phyloP scores from a whole-genome alignment of 2,888 invertebrate genomes.

The Carterocephalus palaemon region DNA sequence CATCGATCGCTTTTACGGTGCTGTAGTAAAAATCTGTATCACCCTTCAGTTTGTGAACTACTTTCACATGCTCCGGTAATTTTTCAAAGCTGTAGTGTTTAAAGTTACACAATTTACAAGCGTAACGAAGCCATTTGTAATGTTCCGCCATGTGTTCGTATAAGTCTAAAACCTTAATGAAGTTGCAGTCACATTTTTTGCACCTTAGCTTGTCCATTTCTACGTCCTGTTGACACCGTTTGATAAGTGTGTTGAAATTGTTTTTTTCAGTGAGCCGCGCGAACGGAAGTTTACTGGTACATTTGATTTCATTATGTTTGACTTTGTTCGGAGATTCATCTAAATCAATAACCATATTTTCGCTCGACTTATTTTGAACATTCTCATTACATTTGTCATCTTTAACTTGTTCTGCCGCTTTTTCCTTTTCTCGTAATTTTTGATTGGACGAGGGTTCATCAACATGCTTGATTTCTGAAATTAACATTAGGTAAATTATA shows the following conservation, averaged over 20 bases:
- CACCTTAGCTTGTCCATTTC: constrained; percentile 67
- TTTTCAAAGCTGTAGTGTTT: constrained; percentile 82
- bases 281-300: constrained; percentile 49
- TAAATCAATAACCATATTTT: not conserved
- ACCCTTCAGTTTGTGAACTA: constrained; percentile 79
- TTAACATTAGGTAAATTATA: no score
- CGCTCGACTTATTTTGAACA: not conserved
- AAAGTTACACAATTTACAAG: constrained; percentile 86
- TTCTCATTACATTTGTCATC: constrained; percentile 5
- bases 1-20: constrained; percentile 69
- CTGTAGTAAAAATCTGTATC: constrained; percentile 74
- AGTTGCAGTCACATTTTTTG: constrained; percentile 73
- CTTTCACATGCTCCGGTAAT: constrained; percentile 82
- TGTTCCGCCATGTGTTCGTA: constrained; percentile 82
- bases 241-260: constrained; percentile 59
- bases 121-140: constrained; percentile 85
- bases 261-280: constrained; percentile 61
- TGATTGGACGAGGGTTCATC: constrained; percentile 21
- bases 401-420: not conserved
- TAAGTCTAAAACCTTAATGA: constrained; percentile 70
- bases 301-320: constrained; percentile 28
- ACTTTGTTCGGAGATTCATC: constrained; percentile 14
- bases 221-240: constrained; percentile 58
- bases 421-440: constrained; percentile 18
- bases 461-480: constrained; percentile 24